Evolutionary conservation across 2,113 vertebrate genomes (phyloP).

Genomic region (Cacatua alba): DNA sequence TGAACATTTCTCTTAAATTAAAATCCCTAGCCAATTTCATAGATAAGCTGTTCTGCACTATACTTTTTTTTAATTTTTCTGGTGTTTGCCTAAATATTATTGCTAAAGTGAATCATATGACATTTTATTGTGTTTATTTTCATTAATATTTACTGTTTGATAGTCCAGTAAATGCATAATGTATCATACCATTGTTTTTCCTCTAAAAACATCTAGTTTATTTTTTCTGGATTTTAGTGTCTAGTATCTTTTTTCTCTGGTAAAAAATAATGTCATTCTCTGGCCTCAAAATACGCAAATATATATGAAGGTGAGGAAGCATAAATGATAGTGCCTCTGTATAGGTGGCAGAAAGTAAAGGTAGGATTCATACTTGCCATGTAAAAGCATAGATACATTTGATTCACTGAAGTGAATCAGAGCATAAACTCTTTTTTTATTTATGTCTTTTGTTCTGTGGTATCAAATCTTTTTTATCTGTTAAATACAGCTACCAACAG

Average conservation of each 20-base stretch:
- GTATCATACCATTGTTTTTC: not conserved
- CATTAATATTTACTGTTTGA: not conserved
- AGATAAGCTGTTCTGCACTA: not conserved
- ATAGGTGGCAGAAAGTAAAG: not conserved
- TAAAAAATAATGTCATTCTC: not conserved
- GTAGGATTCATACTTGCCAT: not conserved
- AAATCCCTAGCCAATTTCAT: not conserved
- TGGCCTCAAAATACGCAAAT: not conserved
- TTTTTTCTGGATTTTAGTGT: not conserved
- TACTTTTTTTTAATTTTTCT: not conserved
- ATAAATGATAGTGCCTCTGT: not conserved
- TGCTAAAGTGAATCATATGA: not conserved
- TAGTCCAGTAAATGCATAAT: not conserved
- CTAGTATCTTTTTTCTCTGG: not conserved
- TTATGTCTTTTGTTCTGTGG: not conserved
- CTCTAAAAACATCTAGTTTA: not conserved
- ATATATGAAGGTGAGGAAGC: not conserved
- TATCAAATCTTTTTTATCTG: not conserved
- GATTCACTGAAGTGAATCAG: not conserved
- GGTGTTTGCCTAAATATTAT: not conserved
- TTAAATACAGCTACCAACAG: not conserved
- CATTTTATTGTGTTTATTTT: not conserved
- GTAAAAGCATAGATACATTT: not conserved
- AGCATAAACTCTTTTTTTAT: not conserved
- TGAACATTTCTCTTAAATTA: not conserved